Conservation (phyloP, 2,888 invertebrate genomes). For the Nomada fucata region DNA sequence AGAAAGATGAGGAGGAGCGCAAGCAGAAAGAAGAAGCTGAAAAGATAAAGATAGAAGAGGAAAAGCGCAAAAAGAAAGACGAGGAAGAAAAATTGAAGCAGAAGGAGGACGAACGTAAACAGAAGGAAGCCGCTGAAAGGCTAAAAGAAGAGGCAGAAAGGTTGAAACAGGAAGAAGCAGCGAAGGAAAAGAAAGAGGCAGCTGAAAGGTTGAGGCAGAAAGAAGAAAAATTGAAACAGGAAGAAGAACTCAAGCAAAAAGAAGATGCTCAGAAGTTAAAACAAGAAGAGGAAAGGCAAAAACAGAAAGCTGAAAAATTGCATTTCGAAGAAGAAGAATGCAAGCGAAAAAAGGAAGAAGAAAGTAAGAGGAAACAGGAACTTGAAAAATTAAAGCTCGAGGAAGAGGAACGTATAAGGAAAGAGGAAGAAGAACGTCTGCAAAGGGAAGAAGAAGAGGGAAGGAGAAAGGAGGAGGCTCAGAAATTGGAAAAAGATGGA, state of each 20-base stretch:
- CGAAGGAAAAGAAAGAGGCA: constrained; percentile 80
- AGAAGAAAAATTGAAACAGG: constrained; percentile 49
- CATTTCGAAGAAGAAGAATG: constrained; percentile 47
- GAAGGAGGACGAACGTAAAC: constrained; percentile 45
- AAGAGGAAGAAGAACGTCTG: constrained; percentile 42
- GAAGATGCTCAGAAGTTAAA: constrained; percentile 57
- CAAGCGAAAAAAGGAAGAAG: constrained; percentile 50
- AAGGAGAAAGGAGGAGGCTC: constrained; percentile 58
- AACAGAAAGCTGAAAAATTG: constrained; percentile 56
- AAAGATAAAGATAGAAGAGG: constrained; percentile 51
- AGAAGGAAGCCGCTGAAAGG: constrained; percentile 58
- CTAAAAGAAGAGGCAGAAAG: constrained; percentile 67
- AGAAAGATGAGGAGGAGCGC: constrained; percentile 54
- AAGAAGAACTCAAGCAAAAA: constrained; percentile 59
- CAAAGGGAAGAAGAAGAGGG: constrained; percentile 49
- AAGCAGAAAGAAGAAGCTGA: constrained; percentile 56
- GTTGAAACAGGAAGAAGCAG: constrained; percentile 56
- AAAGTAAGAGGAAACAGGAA: constrained; percentile 55
- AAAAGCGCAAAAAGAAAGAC: constrained; percentile 53
- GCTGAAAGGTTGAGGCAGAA: constrained; percentile 38
- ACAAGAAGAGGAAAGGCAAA: constrained; percentile 49
- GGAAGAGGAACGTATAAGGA: constrained; percentile 55
- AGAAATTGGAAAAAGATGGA: constrained; percentile 68
- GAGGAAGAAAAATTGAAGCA: constrained; percentile 44
- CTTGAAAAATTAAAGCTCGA: constrained; percentile 50